Percentiles rank a stretch among this genome's conserved stretches.
phyloP scores from a whole-genome alignment of 2,888 invertebrate genomes.

The Mamestra brassicae region DNA sequence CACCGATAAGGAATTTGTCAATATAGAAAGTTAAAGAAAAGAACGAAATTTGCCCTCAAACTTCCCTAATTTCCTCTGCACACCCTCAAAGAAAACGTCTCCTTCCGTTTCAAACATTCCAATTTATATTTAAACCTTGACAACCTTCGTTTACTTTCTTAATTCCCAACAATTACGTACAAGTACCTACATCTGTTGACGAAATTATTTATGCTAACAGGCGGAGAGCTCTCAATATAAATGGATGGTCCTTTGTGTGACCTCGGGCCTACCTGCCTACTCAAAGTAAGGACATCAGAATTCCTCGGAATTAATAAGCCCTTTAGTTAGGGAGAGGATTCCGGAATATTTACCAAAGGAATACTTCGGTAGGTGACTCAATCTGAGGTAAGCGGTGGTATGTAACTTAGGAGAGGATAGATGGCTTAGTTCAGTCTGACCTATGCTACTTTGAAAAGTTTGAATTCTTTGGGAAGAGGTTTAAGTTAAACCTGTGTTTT shows the following conservation, averaged over 20 bases:
- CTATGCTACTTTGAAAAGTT: slow-evolving; percentile 37
- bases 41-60: background rate
- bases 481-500: background rate
- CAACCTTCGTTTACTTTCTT: slow-evolving; percentile 34
- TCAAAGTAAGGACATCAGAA: slow-evolving; percentile 79
- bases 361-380: slow-evolving; percentile 75
- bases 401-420: slow-evolving; percentile 52
- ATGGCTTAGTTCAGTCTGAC: slow-evolving; percentile 44
- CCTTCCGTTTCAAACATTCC: slow-evolving; percentile 8
- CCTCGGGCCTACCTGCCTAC: slow-evolving; percentile 76
- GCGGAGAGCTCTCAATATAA: slow-evolving; percentile 76
- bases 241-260: slow-evolving; percentile 80
- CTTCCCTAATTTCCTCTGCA: background rate
- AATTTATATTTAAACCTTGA: slow-evolving; percentile 38
- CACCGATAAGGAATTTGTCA: background rate
- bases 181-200: slow-evolving; percentile 67
- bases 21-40: slow-evolving; percentile 12
- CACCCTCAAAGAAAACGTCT: slow-evolving; percentile 3
- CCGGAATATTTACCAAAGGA: slow-evolving; percentile 80
- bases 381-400: slow-evolving; percentile 66
- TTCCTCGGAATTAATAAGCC: slow-evolving; percentile 84
- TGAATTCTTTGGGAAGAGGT: slow-evolving; percentile 18
- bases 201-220: slow-evolving; percentile 80
- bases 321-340: slow-evolving; percentile 75
- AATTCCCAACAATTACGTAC: slow-evolving; percentile 54